Evolutionary conservation across 37 sponge, comb jelly and placozoan species (phyloP).

Genomic region (Eunapius fragilis): DNA sequence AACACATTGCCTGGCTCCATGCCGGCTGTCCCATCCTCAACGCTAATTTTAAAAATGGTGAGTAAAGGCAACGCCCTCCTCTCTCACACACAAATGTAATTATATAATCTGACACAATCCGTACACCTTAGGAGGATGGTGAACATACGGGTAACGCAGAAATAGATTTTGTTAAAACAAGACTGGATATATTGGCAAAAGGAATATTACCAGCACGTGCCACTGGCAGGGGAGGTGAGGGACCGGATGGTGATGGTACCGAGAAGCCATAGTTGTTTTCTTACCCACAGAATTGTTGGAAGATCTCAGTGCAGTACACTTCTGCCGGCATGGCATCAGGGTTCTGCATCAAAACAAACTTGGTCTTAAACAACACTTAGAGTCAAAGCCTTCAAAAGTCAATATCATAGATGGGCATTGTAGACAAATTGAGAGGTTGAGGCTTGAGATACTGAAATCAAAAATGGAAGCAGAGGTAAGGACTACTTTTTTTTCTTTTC

Average conservation of each 20-base stretch:
- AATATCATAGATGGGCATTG: neutral
- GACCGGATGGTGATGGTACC: neutral
- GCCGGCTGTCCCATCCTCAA: neutral
- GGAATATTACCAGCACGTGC: neutral
- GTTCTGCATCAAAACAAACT: neutral
- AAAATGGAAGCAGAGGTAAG: neutral
- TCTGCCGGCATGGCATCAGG: neutral
- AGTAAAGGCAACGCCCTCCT: neutral
- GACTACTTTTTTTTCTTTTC: neutral
- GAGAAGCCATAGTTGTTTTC: neutral
- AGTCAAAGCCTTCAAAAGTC: neutral
- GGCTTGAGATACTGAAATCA: neutral
- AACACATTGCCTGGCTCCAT: neutral
- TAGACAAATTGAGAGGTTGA: neutral
- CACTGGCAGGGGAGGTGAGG: neutral
- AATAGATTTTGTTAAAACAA: neutral
- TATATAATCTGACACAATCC: too few relatives aligned
- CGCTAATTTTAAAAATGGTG: neutral
- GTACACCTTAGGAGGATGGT: too few relatives aligned
- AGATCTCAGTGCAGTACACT: neutral
- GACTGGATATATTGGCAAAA: neutral
- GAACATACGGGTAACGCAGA: neutral
- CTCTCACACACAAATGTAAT: too few relatives aligned
- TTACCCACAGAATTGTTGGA: neutral
- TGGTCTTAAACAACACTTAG: neutral